A percentile compares a stretch with the other conserved stretches of the same genome.
phyloP scores from a whole-genome alignment of 2,888 invertebrate species.

The Phania funesta region DNA sequence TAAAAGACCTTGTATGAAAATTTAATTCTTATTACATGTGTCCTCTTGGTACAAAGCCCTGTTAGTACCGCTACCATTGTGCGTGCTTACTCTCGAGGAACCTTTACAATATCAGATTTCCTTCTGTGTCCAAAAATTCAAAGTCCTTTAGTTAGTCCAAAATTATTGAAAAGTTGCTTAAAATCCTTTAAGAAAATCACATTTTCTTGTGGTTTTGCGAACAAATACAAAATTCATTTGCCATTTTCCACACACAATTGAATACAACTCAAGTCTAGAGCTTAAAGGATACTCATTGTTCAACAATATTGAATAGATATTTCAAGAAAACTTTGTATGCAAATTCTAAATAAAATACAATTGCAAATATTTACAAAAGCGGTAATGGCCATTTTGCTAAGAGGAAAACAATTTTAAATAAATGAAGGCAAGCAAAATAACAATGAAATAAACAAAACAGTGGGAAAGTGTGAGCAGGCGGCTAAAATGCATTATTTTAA shows the following conservation, averaged over 20 bases:
- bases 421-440: constrained; percentile 58
- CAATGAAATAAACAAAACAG: constrained; percentile 41
- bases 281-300: constrained; percentile 67
- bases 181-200: constrained; percentile 62
- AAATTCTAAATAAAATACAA: constrained; percentile 49
- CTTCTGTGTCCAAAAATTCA: background rate
- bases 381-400: constrained; percentile 58
- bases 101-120: too few species aligned
- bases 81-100: too few species aligned
- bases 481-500: constrained; percentile 66
- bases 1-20: too few species aligned
- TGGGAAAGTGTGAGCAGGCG: constrained; percentile 19
- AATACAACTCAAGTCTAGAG: constrained; percentile 53
- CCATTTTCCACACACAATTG: constrained; percentile 50
- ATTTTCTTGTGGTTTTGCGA: constrained; percentile 61
- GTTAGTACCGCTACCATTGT: too few species aligned
- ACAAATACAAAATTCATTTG: constrained; percentile 54
- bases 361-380: constrained; percentile 46
- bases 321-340: constrained; percentile 61
- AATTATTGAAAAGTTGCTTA: constrained; percentile 41
- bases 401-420: constrained; percentile 39
- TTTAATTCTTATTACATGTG: too few species aligned
- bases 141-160: too few species aligned
- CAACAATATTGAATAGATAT: constrained; percentile 60
- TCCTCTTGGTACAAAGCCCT: too few species aligned